A percentile compares a stretch with the other conserved stretches of the same genome.
phyloP scores from a whole-genome alignment of 2,113 vertebrate genomes.

The Chloropsis hardwickii region DNA sequence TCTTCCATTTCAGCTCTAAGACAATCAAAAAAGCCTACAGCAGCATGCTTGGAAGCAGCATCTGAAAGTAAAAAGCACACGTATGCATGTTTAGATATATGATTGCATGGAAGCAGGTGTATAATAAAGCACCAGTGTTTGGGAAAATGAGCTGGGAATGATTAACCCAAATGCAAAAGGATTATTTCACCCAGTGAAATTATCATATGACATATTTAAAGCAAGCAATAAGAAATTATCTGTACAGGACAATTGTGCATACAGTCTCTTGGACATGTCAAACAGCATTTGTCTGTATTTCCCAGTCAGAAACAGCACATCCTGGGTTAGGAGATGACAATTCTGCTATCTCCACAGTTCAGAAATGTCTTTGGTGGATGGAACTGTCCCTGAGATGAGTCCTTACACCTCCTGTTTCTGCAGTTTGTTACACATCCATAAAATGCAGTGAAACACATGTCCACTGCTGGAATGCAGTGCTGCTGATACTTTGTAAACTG shows the following conservation, averaged over 20 bases:
- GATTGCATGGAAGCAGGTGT: neutral
- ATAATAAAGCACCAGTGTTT: neutral
- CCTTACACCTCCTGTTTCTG: neutral
- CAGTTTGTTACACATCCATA: neutral
- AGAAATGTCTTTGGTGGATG: neutral
- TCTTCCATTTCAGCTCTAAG: conserved; percentile 93
- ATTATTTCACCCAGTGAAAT: neutral
- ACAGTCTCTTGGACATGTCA: neutral
- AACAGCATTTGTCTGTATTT: neutral
- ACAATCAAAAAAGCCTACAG: conserved; percentile 94
- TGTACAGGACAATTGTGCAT: neutral
- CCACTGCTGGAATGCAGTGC: neutral
- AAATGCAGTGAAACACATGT: neutral
- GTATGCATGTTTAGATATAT: neutral
- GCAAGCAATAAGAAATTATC: neutral
- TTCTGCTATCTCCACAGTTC: neutral
- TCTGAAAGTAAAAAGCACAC: conserved; percentile 66
- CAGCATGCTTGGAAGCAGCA: conserved; percentile 92
- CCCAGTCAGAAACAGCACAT: neutral
- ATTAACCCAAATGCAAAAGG: neutral
- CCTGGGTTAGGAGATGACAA: neutral
- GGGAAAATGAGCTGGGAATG: neutral
- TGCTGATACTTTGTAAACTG: neutral
- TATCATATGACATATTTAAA: neutral
- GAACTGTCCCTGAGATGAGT: neutral